Percentiles rank a stretch among this genome's conserved stretches.
phyloP scores from a whole-genome alignment of 2,888 invertebrate genomes.

The Coenonympha arcania region DNA sequence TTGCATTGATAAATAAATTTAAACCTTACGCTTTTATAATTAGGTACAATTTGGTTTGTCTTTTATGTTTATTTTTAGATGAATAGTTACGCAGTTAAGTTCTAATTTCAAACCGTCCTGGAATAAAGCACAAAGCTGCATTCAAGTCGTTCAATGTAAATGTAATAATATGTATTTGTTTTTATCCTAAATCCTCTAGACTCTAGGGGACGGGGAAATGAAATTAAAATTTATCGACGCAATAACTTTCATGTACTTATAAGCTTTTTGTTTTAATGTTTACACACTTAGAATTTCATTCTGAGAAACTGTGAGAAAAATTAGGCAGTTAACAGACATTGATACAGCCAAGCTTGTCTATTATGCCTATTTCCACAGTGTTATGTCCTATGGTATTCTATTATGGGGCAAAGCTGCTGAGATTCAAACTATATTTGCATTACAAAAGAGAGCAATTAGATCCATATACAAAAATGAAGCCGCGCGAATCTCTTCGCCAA shows the following conservation, averaged over 20 bases:
- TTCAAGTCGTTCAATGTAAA: constrained; percentile 14
- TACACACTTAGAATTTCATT: no score
- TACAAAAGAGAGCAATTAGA: no score
- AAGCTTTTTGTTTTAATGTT: no score
- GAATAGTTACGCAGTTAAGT: constrained; percentile 14
- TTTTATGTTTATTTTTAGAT: constrained; percentile 1
- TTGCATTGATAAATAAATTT: not conserved
- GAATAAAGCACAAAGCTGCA: constrained; percentile 7
- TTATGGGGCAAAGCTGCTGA: no score
- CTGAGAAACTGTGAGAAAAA: no score
- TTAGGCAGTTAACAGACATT: no score
- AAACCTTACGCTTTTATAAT: not conserved
- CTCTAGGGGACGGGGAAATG: constrained; percentile 2
- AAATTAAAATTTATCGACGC: constrained; percentile 6
- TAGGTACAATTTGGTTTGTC: not conserved
- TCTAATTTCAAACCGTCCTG: constrained; percentile 5
- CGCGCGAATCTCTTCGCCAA: no score
- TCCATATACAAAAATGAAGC: no score
- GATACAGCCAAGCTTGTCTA: no score
- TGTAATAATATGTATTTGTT: constrained; percentile 8
- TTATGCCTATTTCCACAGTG: no score
- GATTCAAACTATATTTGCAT: no score
- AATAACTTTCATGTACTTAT: not conserved
- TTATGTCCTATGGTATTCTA: no score
- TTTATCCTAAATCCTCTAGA: constrained; percentile 1